phyloP scores from a whole-genome alignment of 2,888 invertebrate genomes.

The Ormyrus thymus region DNA sequence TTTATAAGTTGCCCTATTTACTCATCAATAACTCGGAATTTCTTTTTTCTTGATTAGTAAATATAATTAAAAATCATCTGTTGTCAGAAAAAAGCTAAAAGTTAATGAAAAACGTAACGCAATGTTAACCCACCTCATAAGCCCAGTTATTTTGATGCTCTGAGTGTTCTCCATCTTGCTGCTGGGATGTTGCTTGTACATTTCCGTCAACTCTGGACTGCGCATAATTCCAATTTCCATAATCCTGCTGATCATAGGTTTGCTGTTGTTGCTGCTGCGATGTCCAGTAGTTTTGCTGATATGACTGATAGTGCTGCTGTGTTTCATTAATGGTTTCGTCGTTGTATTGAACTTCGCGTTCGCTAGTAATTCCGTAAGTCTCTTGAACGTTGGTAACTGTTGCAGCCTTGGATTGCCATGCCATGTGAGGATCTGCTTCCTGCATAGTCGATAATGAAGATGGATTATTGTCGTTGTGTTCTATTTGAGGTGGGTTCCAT shows the following conservation, averaged over 20 bases:
- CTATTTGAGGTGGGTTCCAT: slow-evolving; percentile 60
- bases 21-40: slow-evolving; percentile 25
- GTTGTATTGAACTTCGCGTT: slow-evolving; percentile 61
- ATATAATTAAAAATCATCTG: slow-evolving; percentile 1
- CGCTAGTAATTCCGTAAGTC: slow-evolving; percentile 58
- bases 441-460: slow-evolving; percentile 66
- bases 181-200: slow-evolving; percentile 62
- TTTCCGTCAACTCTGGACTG: slow-evolving; percentile 65
- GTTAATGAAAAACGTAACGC: slow-evolving; percentile 20
- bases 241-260: slow-evolving; percentile 65
- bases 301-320: slow-evolving; percentile 66
- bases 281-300: slow-evolving; percentile 61
- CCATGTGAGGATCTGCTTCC: slow-evolving; percentile 61
- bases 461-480: slow-evolving; percentile 61
- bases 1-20: not conserved
- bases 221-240: slow-evolving; percentile 61
- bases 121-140: slow-evolving; percentile 70
- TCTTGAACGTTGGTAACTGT: slow-evolving; percentile 61
- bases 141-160: slow-evolving; percentile 71
- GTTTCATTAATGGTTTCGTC: slow-evolving; percentile 59
- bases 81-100: slow-evolving; percentile 15
- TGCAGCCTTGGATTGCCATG: slow-evolving; percentile 69
- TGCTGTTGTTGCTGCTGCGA: slow-evolving; percentile 63
- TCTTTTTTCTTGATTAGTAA: slow-evolving; percentile 42
- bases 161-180: slow-evolving; percentile 65